A percentile compares a stretch with the other conserved stretches of the same genome.
phyloP scores from a whole-genome alignment of 2,888 invertebrate species.

The Heliconius erato region DNA sequence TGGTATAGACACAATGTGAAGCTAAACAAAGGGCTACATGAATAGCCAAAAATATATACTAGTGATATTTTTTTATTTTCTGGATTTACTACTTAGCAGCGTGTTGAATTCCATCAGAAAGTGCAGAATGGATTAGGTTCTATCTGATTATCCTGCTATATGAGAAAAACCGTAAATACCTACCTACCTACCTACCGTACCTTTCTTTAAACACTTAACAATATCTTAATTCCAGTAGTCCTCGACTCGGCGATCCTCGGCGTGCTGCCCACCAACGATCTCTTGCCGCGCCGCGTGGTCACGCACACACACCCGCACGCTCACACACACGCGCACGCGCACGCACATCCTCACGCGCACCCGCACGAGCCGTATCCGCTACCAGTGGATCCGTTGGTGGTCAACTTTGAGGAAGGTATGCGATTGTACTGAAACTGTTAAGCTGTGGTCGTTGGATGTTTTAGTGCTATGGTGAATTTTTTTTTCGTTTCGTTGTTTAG shows the following conservation, averaged over 20 bases:
- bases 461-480: conserved; percentile 6
- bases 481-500: background rate
- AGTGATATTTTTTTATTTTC: background rate
- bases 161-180: no score
- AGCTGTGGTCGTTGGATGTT: conserved; percentile 64
- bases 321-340: conserved; percentile 59
- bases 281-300: conserved; percentile 71
- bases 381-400: conserved; percentile 90
- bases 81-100: background rate
- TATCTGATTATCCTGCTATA: no score
- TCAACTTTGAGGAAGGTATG: conserved; percentile 94
- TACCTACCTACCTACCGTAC: no score
- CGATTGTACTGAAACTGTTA: conserved; percentile 88
- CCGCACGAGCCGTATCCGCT: conserved; percentile 72
- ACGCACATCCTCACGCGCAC: conserved; percentile 58
- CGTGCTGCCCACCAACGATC: conserved; percentile 73
- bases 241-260: conserved; percentile 79
- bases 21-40: no score
- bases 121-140: no score
- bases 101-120: no score
- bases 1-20: no score
- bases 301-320: conserved; percentile 60
- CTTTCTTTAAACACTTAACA: background rate
- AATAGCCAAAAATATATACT: no score
- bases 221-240: conserved; percentile 63